Conservation (phyloP, 35 echinoderm and acorn worm species). For the Diadema setosum region DNA sequence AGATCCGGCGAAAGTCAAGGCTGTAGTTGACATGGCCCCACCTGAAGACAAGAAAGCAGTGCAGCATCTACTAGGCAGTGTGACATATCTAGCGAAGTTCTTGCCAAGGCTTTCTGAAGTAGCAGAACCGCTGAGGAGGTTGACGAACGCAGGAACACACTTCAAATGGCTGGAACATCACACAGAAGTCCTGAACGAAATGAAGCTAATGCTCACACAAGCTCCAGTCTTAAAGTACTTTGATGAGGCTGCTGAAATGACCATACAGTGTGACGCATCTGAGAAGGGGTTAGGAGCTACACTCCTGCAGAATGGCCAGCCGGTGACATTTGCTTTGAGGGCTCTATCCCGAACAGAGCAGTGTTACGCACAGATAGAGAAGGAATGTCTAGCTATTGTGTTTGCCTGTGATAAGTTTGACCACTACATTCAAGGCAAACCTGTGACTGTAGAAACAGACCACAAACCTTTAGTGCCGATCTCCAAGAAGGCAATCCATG, state of each 20-base stretch:
- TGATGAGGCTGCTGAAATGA: slow-evolving; percentile 8
- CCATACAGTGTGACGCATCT: slow-evolving; percentile 42
- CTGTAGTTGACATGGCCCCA: slow-evolving; percentile 25
- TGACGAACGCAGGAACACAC: background rate
- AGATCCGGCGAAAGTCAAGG: slow-evolving; percentile 34
- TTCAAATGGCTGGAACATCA: slow-evolving; percentile 1
- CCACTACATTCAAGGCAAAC: slow-evolving; percentile 59
- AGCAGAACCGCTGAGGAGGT: slow-evolving; percentile 26
- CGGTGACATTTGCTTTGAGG: slow-evolving; percentile 48
- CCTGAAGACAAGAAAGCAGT: slow-evolving; percentile 39
- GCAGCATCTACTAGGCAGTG: slow-evolving; percentile 39
- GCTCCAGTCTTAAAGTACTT: slow-evolving; percentile 28
- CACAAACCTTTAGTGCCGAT: slow-evolving; percentile 65
- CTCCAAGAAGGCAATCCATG: slow-evolving; percentile 35
- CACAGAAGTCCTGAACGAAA: background rate
- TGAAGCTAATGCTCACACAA: slow-evolving; percentile 7
- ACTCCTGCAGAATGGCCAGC: slow-evolving; percentile 41
- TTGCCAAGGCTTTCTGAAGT: slow-evolving; percentile 49
- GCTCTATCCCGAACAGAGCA: slow-evolving; percentile 24
- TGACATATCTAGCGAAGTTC: slow-evolving; percentile 53
- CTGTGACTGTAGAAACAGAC: slow-evolving; percentile 38
- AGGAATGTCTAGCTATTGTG: slow-evolving; percentile 58
- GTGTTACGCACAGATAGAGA: slow-evolving; percentile 51
- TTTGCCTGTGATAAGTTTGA: slow-evolving; percentile 48
- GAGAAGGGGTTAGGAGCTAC: slow-evolving; percentile 35